These are phyloP conservation scores for Chlorodrepanis virens DNA, from an alignment of 2,113 vertebrate genomes.

Conservation along the genomic window DNA sequence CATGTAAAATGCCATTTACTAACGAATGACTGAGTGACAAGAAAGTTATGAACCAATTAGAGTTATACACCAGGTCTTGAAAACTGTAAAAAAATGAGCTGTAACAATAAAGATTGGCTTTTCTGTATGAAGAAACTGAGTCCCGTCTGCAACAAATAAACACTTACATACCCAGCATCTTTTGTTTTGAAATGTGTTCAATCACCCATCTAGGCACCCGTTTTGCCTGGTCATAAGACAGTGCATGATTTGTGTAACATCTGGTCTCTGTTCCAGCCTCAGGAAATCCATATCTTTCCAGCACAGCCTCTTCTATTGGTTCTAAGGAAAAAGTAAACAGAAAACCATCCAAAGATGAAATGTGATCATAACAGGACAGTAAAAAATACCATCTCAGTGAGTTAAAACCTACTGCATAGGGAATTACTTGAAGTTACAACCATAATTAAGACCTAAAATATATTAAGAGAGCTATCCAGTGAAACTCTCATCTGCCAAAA, in stretches of 20 bases:
- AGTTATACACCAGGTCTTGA: not conserved
- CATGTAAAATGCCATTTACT: not conserved
- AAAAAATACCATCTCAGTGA: not conserved
- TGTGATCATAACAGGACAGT: not conserved
- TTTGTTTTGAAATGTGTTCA: conserved; percentile 81
- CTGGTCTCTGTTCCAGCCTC: conserved; percentile 73
- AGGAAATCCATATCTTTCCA: conserved; percentile 81
- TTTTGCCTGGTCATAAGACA: conserved; percentile 83
- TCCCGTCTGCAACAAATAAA: not conserved
- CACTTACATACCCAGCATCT: conserved; percentile 72
- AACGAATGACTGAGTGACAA: not conserved
- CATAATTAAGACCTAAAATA: not conserved
- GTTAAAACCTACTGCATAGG: not conserved
- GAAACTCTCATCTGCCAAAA: not conserved
- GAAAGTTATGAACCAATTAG: not conserved
- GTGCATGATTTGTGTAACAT: conserved; percentile 78
- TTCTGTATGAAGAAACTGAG: not conserved
- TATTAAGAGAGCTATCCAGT: not conserved
- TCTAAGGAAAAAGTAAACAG: conserved; percentile 42
- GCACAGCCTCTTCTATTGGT: conserved; percentile 45
- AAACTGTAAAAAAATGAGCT: not conserved
- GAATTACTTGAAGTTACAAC: not conserved
- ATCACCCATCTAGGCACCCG: conserved; percentile 83
- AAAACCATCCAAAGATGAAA: not conserved
- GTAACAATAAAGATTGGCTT: not conserved